Conservation (phyloP, 2,797 vertebrate genomes). For the Enteromius afrohamiltoni region DNA sequence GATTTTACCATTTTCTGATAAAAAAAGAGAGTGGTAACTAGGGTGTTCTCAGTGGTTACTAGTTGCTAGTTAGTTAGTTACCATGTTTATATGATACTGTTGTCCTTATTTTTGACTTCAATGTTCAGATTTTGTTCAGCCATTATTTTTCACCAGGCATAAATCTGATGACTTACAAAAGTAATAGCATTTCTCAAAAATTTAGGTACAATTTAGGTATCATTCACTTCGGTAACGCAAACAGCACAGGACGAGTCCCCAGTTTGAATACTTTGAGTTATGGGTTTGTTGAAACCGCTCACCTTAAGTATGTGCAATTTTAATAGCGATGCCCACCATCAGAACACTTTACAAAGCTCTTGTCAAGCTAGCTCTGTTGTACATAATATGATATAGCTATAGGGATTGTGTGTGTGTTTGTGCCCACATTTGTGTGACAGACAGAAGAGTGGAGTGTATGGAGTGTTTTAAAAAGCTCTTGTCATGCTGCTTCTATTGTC, state of each 20-base stretch:
- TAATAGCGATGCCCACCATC: background rate
- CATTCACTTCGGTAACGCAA: background rate
- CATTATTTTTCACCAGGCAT: background rate
- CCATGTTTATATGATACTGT: too few species aligned
- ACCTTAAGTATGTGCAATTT: background rate
- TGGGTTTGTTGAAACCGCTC: background rate
- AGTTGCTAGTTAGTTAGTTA: background rate
- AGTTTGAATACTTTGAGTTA: background rate
- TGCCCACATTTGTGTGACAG: conserved; percentile 43
- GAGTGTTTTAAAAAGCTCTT: conserved; percentile 80
- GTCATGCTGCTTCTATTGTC: conserved; percentile 77
- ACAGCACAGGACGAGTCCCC: background rate
- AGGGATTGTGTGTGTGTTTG: conserved; percentile 24
- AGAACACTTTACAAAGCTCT: conserved; percentile 54
- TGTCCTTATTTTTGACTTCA: background rate
- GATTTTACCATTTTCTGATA: background rate
- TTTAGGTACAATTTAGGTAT: background rate
- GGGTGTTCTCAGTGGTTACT: background rate
- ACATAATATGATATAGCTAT: conserved; percentile 53
- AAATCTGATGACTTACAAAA: background rate
- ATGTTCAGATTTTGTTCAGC: background rate
- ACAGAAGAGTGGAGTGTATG: conserved; percentile 49
- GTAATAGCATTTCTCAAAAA: background rate
- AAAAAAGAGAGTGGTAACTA: background rate
- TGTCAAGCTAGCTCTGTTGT: conserved; percentile 51